These are phyloP conservation scores for Petromus typicus DNA, from an alignment of 2,113 vertebrate species.

Conservation along the genomic window DNA sequence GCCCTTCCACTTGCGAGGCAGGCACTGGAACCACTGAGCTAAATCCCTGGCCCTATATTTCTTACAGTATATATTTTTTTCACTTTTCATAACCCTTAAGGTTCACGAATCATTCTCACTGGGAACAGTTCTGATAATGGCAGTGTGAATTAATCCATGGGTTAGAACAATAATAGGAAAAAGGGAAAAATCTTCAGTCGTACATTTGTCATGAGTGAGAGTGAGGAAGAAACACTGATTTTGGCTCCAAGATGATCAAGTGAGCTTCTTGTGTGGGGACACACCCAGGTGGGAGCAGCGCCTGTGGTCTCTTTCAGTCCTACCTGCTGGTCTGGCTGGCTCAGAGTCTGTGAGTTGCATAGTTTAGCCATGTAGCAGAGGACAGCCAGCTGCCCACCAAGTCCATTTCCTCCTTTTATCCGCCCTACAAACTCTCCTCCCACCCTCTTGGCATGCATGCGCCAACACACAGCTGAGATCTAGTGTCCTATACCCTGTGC, in stretches of 20 bases:
- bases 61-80: not conserved
- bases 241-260: not conserved
- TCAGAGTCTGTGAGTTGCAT: not conserved
- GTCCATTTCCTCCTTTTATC: conserved; percentile 1
- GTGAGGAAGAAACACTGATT: not conserved
- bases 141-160: not conserved
- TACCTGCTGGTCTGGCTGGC: not conserved
- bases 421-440: not conserved
- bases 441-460: not conserved
- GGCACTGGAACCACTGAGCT: too few species aligned
- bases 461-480: not conserved
- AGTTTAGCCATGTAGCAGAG: not conserved
- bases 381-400: not conserved
- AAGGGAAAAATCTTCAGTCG: not conserved
- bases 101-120: not conserved
- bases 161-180: not conserved
- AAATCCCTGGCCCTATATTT: too few species aligned
- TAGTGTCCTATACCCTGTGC: not conserved
- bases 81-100: not conserved
- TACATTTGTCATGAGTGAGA: not conserved
- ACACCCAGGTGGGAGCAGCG: not conserved
- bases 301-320: not conserved
- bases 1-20: too few species aligned
- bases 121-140: not conserved
- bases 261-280: not conserved